phyloP scores from a whole-genome alignment of 2,113 vertebrate genomes.

The Tinamus guttatus region DNA sequence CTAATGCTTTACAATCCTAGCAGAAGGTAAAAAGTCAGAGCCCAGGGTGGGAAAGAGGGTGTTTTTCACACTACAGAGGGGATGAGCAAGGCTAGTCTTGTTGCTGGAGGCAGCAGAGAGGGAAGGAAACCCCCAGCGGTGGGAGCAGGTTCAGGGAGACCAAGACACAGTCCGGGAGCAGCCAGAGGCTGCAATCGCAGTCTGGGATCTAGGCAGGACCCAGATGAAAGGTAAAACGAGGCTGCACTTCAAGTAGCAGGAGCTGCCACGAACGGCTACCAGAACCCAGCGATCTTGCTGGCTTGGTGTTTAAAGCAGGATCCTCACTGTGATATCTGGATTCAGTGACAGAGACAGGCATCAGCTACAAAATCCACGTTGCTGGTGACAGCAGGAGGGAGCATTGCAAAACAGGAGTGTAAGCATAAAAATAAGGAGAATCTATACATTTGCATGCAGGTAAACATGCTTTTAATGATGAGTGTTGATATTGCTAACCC shows the following conservation, averaged over 20 bases:
- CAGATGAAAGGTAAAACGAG: constrained; percentile 19
- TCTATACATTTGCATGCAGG: accelerated
- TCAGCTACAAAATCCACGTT: not conserved
- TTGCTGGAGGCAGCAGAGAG: not conserved
- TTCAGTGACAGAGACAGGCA: not conserved
- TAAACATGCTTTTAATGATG: not conserved
- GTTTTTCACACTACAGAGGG: not conserved
- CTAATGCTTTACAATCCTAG: not conserved
- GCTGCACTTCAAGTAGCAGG: accelerated
- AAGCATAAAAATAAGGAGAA: not conserved
- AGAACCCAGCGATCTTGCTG: accelerated
- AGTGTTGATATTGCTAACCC: not conserved
- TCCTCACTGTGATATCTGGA: not conserved
- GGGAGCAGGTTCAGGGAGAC: not conserved
- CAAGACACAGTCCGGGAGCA: not conserved
- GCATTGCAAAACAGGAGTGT: not conserved
- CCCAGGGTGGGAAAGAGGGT: not conserved
- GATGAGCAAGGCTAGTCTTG: not conserved
- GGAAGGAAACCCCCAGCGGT: not conserved
- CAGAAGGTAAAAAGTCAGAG: not conserved
- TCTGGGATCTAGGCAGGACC: constrained; percentile 28
- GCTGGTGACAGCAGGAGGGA: not conserved
- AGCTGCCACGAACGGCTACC: not conserved
- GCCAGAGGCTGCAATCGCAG: not conserved
- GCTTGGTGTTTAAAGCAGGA: accelerated